Conservation (phyloP, 1,140 invertebrate genomes). For the Danaus melanippus region DNA sequence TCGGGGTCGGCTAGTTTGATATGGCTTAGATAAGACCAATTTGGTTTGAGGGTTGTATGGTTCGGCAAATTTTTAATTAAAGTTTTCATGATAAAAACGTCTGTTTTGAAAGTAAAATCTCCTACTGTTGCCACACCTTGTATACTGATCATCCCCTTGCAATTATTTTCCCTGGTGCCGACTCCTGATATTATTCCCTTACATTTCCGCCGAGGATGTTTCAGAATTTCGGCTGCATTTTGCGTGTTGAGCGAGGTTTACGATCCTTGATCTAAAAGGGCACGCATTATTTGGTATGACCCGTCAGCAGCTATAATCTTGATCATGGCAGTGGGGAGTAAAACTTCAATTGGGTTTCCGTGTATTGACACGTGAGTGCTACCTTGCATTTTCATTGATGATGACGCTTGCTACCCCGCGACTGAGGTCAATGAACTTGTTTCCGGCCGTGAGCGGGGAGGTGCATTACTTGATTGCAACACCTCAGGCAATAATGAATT, state of each 20-base stretch:
- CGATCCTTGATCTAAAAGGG: slow-evolving; percentile 28
- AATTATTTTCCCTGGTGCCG: slow-evolving; percentile 11
- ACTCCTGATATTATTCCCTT: slow-evolving; percentile 16
- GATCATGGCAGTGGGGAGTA: slow-evolving; percentile 4
- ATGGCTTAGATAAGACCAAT: too few relatives aligned
- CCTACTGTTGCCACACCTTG: slow-evolving; percentile 11
- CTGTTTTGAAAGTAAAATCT: too few relatives aligned
- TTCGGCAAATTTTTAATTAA: slow-evolving; percentile 16
- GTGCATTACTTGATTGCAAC: background rate
- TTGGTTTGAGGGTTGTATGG: too few relatives aligned
- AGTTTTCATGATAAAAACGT: too few relatives aligned
- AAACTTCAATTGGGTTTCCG: background rate
- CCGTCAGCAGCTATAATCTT: too few relatives aligned
- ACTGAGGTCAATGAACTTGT: too few relatives aligned
- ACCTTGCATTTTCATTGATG: too few relatives aligned
- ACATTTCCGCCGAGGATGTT: slow-evolving; percentile 5
- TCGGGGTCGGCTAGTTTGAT: too few relatives aligned
- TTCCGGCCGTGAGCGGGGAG: background rate
- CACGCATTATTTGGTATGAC: slow-evolving; percentile 8
- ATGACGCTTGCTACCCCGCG: too few relatives aligned
- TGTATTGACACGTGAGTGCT: too few relatives aligned
- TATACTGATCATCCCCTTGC: slow-evolving; percentile 19
- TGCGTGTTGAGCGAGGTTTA: slow-evolving; percentile 24
- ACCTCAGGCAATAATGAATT: background rate
- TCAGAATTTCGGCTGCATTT: slow-evolving; percentile 16